These are phyloP conservation scores for Myocastor coypus DNA, from an alignment of 2,113 vertebrate genomes.

Conservation along the genomic window DNA sequence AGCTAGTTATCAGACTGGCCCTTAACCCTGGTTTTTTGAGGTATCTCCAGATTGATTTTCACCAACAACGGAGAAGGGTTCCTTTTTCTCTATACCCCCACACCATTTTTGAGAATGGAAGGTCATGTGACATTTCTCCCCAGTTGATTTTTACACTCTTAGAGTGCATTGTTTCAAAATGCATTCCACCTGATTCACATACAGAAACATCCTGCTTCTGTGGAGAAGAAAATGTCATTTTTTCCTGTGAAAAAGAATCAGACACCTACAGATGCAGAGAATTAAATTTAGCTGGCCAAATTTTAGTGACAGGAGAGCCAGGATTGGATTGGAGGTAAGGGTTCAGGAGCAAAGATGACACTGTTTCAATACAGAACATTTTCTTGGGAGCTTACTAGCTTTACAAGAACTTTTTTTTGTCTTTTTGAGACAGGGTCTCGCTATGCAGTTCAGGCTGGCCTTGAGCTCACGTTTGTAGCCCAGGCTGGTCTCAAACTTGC, in stretches of 20 bases:
- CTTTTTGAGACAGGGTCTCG: too few relatives aligned
- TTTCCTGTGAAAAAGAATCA: neutral
- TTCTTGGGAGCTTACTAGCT: neutral
- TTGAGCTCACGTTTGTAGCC: too few relatives aligned
- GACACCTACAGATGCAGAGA: neutral
- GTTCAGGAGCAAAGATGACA: neutral
- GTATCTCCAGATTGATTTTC: too few relatives aligned
- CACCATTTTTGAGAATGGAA: conserved; percentile 1
- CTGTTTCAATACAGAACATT: neutral
- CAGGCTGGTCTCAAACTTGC: too few relatives aligned
- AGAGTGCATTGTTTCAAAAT: neutral
- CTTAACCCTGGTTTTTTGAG: too few relatives aligned
- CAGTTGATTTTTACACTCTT: neutral
- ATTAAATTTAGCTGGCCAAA: neutral
- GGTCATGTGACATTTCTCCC: neutral
- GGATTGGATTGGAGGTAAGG: neutral
- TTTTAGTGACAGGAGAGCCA: neutral
- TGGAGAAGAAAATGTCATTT: neutral
- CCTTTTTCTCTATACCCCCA: too few relatives aligned
- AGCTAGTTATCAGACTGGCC: too few relatives aligned
- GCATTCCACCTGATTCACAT: neutral
- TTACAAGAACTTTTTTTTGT: conserved; percentile 6
- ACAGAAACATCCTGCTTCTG: too few relatives aligned
- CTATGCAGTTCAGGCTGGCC: too few relatives aligned
- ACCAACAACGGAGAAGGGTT: too few relatives aligned